phyloP scores from a whole-genome alignment of 2,113 vertebrate species.

The Mustelus asterias region DNA sequence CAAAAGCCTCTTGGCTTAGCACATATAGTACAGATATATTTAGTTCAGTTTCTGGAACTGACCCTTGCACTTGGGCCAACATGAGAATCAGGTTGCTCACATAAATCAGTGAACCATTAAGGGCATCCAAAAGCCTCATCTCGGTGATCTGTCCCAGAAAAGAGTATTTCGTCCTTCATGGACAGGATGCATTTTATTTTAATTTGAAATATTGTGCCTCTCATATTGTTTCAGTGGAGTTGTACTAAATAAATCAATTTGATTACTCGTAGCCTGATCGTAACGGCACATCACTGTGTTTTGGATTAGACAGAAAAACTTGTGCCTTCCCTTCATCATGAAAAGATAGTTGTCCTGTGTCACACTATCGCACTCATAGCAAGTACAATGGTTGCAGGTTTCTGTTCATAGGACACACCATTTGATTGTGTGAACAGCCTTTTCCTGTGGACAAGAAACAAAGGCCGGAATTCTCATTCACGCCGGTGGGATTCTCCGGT shows the following conservation, averaged over 20 bases:
- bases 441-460: background rate
- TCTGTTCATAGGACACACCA: background rate
- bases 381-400: background rate
- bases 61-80: background rate
- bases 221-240: background rate
- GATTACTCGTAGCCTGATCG: background rate
- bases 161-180: background rate
- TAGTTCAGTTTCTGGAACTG: background rate
- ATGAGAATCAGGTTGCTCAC: background rate
- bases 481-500: too few relatives aligned
- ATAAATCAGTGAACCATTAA: background rate
- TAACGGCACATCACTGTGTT: background rate
- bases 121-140: background rate
- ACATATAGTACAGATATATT: background rate
- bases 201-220: background rate
- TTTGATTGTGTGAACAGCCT: background rate
- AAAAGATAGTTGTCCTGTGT: background rate
- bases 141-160: background rate
- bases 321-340: background rate
- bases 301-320: background rate
- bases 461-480: background rate
- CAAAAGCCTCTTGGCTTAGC: background rate
- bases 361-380: background rate
- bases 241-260: background rate
- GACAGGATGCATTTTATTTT: background rate